Base-by-base conservation (phyloP, 2,888 invertebrate genomes). In the Scrobipalpa atriplicella region DNA sequence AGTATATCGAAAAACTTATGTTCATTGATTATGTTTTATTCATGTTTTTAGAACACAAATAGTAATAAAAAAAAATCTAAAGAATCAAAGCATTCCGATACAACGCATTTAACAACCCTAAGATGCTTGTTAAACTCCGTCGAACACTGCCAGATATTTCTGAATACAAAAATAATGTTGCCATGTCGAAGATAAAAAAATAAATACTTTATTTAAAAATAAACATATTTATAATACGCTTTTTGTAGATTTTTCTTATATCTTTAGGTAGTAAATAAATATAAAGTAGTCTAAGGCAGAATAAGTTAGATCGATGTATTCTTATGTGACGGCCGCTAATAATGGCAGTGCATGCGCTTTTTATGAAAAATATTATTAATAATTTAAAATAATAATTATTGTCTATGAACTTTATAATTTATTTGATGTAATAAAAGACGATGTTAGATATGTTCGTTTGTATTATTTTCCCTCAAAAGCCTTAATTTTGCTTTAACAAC, bases 341-440 rank as follows among this genome's bases (percentile, higher is more conserved):
- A 63, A 73, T 70, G 78, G 78, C 78, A 78, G 77, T 73, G 85
- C 84, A 83, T 84, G 85, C 87, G 90, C 90, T 90, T 90, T 78
- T 83, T 83, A 82, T 47, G 29, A 78, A 58, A 29, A 29, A 38
- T 58, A 75, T 78, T 75, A 74, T 75, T 73, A 72, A 75, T 73
- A 66, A 71, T 74, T 74, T 75, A 78, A 78, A 77, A 79, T 78
- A 78, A 79, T 78, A 81, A 82, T 75, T 75, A 83, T 83, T 81
- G 79, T 82, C 81, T 81, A 83, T 81, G 78, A 83, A 77, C 80
- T 83, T 82, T 85, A 84, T 85, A 82, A 86, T 85, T 89, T 90
- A 88, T 87, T 88, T 85, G 87, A 88, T 84, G 88, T 89, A 90
- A 81, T 89, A 89, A 89, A 89, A 79, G 81, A 85, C 67, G 79